Base-by-base conservation (phyloP, 2,113 vertebrate genomes). In the Spermophilus dauricus region DNA sequence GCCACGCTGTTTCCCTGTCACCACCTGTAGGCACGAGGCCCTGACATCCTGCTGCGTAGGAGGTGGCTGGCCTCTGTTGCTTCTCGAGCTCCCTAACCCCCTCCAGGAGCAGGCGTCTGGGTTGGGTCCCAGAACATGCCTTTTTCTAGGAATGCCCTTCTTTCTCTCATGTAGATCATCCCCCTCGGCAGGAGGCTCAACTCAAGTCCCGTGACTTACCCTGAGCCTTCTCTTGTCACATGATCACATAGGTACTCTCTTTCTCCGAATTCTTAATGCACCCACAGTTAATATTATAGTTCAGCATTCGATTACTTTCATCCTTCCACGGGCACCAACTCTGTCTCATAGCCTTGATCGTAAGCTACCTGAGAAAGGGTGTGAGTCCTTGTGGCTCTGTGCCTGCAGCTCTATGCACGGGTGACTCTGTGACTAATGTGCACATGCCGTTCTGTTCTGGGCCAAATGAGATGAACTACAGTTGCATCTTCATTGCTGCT, bases 331-430 rank as follows among this genome's bases (percentile, higher is more conserved):
- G 20, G 7, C 24, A 0, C 81, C 32, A 2, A 0, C 51, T 72
- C n/a, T 18, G 92, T 17, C 77, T 53, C 24, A 24, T 13, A 1
- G 14, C 34, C 28, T 65, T 7, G 22, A 48, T 75, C 75, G 2
- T 1, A 17, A 70, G 17, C 80, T 65, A 0, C 48, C 42, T 58
- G 42, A 56, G 69, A 92, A 22, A 28, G 5, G 81, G 11, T 51
- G 81, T 22, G 53, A 53, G 75, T 61, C 67, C 67, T 63, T 0
- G 0, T 37, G 89, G 22, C 45, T 28, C 20, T 53, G 67, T n/a
- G 14, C 22, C 2, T 7, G 8, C n/a, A 65, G 69, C 30, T 3
- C 45, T 6, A 22, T 1, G 1, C 7, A 0, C 1, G 11, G 6
- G 45, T 9, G 11, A 5, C 13, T 69, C 8, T 69, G 48, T 53